phyloP scores from a whole-genome alignment of 2,888 invertebrate species.

The Raillietiella orientalis region DNA sequence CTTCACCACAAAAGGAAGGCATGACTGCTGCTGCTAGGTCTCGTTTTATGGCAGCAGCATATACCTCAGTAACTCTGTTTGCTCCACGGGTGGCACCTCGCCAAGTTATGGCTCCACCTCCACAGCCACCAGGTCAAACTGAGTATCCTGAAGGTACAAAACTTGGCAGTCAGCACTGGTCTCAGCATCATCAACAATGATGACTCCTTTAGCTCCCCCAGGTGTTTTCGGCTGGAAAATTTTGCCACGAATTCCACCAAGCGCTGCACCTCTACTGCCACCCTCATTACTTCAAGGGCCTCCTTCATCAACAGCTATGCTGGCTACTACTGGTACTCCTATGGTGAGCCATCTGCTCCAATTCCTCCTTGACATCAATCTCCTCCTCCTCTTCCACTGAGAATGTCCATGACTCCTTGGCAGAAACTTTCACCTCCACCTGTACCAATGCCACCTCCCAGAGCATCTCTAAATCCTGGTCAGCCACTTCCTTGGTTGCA shows the following conservation, averaged over 20 bases:
- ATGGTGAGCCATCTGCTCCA: constrained; percentile 9
- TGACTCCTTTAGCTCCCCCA: constrained; percentile 6
- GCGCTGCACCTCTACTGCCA: constrained; percentile 3
- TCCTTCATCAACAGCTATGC: constrained; percentile 15
- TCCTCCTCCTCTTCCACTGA: constrained; percentile 18
- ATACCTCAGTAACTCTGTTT: too few species aligned
- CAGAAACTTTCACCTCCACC: constrained; percentile 11
- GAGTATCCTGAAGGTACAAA: too few species aligned
- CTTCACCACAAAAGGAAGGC: constrained; percentile 20
- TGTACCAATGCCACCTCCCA: constrained; percentile 20
- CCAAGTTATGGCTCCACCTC: constrained; percentile 4
- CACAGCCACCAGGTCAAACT: too few species aligned
- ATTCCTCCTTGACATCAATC: constrained; percentile 8
- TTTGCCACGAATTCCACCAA: background rate
- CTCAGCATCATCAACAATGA: constrained; percentile 4
- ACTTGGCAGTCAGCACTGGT: too few species aligned
- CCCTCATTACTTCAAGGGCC: constrained; percentile 10
- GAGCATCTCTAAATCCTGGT: constrained; percentile 7
- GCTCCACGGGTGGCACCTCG: background rate
- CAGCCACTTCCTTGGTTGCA: constrained; percentile 5
- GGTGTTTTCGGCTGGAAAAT: too few species aligned
- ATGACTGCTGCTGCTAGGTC: too few species aligned
- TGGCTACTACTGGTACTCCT: constrained; percentile 13
- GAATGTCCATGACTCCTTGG: too few species aligned
- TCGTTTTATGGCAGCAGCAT: too few species aligned